Base-by-base conservation (phyloP, 2,888 invertebrate species). In the Leptura quadrifasciata region DNA sequence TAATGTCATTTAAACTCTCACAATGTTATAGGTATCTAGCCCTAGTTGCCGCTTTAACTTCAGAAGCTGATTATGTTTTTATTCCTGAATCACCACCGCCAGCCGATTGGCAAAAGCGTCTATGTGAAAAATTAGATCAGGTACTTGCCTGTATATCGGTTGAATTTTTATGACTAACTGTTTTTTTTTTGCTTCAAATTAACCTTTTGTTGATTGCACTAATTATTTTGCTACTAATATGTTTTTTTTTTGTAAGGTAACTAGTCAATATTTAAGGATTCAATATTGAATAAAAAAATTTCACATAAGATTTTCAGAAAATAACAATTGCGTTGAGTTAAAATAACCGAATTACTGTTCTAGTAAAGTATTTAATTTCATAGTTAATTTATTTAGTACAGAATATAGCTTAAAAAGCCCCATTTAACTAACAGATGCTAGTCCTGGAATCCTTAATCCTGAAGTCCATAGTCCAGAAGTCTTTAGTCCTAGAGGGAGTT, bases 61-160 rank as follows among this genome's bases (percentile, higher is more conserved):
- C 96, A 84, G 99, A 99, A 93, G 99, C 99, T 85, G 99, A 99
- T 92, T 99, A 95, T 94, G 97, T 99, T 86, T 99, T 99, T 93
- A 94, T 97, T 86, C 99, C 99, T 80, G 99, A 99, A 92, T 94
- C 94, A 90, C 99, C 99, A 81, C 98, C 99, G 87, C 95, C 96
- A 86, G 91, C 91, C 84, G 97, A 96, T 91, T 99, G 99, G 99
- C 94, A 94, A 89, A 94, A 94, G 87, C 95, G 94, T 20, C 93
- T 99, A 88, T 98, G 98, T 92, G 93, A 94, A 91, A 99, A 98
- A 92, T 94, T 99, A 90, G 93, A 93, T 90, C 96, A 96, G 96
- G 97, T 96, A 80, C 73, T 63, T 60, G 24, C 57, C 63, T 72
- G 57, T 17, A 39, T 10, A 15, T 39, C 47, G n/a, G n/a, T 47